Percentiles rank a stretch among this genome's conserved stretches.
These are phyloP conservation scores for Athene noctua DNA, from an alignment of 2,113 vertebrate genomes.

Conservation along the genomic window DNA sequence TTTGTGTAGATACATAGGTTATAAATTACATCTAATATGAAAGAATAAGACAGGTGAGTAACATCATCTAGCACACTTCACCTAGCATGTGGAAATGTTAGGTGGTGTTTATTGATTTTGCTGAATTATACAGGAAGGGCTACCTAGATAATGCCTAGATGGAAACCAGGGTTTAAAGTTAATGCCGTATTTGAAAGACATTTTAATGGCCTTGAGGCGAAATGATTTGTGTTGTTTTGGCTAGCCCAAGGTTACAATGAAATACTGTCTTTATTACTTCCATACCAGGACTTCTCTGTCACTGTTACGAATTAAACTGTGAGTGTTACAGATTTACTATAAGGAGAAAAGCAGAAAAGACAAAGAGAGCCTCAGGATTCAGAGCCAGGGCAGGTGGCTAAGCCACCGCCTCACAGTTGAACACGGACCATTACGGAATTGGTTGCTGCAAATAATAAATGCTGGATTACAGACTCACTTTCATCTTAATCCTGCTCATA, in stretches of 20 bases:
- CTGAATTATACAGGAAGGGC: not conserved
- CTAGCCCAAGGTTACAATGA: constrained; percentile 44
- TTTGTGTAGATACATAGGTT: not conserved
- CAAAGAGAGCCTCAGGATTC: not conserved
- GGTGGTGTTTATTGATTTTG: constrained; percentile 24
- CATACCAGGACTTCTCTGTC: not conserved
- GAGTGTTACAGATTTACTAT: not conserved
- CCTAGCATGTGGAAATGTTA: not conserved
- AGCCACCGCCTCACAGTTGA: not conserved
- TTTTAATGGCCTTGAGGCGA: constrained; percentile 37
- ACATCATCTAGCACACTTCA: not conserved
- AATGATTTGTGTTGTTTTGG: constrained; percentile 55
- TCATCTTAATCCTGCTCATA: constrained; percentile 50
- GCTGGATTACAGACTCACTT: constrained; percentile 47
- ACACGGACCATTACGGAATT: not conserved
- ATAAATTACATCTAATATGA: not conserved
- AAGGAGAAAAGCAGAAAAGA: not conserved
- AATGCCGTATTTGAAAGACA: constrained; percentile 8
- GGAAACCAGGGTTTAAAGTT: constrained; percentile 14
- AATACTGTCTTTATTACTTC: constrained; percentile 47
- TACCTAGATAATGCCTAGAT: not conserved
- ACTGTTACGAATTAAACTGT: constrained; percentile 33
- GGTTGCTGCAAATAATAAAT: constrained; percentile 39
- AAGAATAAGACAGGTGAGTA: not conserved
- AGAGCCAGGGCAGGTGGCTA: not conserved